These are phyloP conservation scores for Lasaia peninsularis DNA, from an alignment of 1,140 invertebrate species.

Conservation along the genomic window DNA sequence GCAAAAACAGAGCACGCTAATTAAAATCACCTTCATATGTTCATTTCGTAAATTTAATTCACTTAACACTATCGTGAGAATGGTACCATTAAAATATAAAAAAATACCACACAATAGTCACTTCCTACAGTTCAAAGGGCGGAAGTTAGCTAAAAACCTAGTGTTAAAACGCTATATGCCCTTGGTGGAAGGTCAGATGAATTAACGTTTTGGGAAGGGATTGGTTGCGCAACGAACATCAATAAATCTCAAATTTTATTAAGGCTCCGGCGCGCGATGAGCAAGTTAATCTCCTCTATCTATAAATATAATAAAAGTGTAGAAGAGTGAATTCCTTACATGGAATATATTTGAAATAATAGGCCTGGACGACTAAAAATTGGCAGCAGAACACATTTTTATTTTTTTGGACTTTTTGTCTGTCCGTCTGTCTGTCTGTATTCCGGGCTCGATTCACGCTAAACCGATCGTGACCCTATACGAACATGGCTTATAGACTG, in stretches of 20 bases:
- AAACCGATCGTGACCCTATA: too few relatives aligned
- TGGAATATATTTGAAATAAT: too few relatives aligned
- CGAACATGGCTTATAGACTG: too few relatives aligned
- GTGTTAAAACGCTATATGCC: constrained; percentile 1
- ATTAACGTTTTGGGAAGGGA: constrained; percentile 7
- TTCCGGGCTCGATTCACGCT: too few relatives aligned
- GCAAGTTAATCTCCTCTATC: too few relatives aligned
- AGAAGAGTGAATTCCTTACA: too few relatives aligned
- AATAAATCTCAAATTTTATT: constrained; percentile 8
- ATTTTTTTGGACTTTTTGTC: too few relatives aligned
- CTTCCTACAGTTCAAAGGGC: constrained; percentile 10
- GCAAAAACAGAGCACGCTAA: background rate
- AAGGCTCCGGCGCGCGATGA: too few relatives aligned
- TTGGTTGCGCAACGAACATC: constrained; percentile 1
- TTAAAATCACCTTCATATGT: background rate
- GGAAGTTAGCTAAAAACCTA: constrained; percentile 3
- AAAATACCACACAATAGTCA: background rate
- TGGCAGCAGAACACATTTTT: too few relatives aligned
- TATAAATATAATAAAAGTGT: too few relatives aligned
- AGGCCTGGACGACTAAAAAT: too few relatives aligned
- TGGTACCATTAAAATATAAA: constrained; percentile 1
- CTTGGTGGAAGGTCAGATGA: constrained; percentile 6
- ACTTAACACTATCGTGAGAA: background rate
- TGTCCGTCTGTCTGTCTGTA: too few relatives aligned
- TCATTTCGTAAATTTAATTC: background rate